phyloP scores from a whole-genome alignment of 2,113 vertebrate species.

The Charadrius vociferus region DNA sequence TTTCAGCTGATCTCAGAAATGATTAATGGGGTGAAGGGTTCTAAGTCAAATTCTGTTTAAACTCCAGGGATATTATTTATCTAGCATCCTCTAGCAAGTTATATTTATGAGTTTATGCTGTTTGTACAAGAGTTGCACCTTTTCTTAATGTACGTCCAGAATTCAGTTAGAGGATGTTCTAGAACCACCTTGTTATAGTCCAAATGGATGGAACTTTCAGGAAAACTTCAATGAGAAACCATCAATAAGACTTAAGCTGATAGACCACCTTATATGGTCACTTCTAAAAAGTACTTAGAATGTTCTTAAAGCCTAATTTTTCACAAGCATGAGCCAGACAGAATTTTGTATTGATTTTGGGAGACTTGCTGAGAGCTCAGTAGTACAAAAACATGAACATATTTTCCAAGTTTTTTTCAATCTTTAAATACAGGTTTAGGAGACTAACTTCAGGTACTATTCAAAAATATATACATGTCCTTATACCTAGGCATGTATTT shows the following conservation, averaged over 20 bases:
- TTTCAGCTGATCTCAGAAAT: conserved; percentile 20
- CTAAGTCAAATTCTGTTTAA: not conserved
- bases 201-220: not conserved
- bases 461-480: not conserved
- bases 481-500: not conserved
- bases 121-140: not conserved
- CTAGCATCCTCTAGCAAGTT: not conserved
- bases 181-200: not conserved
- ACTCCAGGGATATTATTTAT: not conserved
- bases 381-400: not conserved
- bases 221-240: not conserved
- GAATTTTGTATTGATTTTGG: not conserved
- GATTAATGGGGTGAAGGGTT: not conserved
- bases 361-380: not conserved
- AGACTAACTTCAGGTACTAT: not conserved
- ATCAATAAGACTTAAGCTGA: not conserved
- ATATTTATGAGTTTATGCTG: not conserved
- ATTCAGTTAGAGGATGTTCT: not conserved
- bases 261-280: not conserved
- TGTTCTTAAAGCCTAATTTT: not conserved
- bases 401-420: not conserved
- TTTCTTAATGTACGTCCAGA: not conserved
- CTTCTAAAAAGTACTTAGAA: not conserved
- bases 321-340: not conserved
- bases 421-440: not conserved